Evolutionary conservation across 1,140 invertebrate species (phyloP).

Genomic region (Drosophila santomea): DNA sequence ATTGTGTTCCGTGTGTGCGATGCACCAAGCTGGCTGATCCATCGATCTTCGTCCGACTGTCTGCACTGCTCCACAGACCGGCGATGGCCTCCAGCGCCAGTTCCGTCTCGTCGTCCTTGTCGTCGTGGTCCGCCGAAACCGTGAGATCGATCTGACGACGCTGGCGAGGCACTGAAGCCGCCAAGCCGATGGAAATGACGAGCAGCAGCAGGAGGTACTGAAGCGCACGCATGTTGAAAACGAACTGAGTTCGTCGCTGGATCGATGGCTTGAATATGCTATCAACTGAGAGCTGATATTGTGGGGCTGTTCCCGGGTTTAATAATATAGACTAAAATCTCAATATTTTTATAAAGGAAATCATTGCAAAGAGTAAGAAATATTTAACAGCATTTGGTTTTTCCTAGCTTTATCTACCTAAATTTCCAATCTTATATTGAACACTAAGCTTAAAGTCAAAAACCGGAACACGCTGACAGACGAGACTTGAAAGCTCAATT

Average conservation of each 20-base stretch:
- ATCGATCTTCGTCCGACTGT: slow-evolving; percentile 76
- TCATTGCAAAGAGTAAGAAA: too few relatives aligned
- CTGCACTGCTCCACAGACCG: slow-evolving; percentile 76
- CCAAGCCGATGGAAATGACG: slow-evolving; percentile 8
- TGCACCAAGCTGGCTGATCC: slow-evolving; percentile 75
- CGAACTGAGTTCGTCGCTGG: slow-evolving; percentile 35
- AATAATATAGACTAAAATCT: background rate
- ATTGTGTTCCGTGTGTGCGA: slow-evolving; percentile 52
- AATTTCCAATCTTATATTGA: too few relatives aligned
- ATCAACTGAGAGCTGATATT: background rate
- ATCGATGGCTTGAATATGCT: background rate
- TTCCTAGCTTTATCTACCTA: too few relatives aligned
- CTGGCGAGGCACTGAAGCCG: slow-evolving; percentile 10
- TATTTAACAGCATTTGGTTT: too few relatives aligned
- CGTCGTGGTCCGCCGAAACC: slow-evolving; percentile 77
- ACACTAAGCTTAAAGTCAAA: too few relatives aligned
- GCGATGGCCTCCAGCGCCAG: slow-evolving; percentile 80
- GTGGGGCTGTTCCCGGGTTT: background rate
- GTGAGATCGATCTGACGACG: slow-evolving; percentile 79
- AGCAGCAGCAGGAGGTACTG: slow-evolving; percentile 49
- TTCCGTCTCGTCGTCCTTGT: slow-evolving; percentile 77
- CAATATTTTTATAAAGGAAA: too few relatives aligned
- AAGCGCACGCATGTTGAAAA: slow-evolving; percentile 54
- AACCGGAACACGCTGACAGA: too few relatives aligned
- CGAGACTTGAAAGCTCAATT: background rate